Evolutionary conservation across 2,888 invertebrate species (phyloP).

Genomic region (Caenorhabditis japonica): DNA sequence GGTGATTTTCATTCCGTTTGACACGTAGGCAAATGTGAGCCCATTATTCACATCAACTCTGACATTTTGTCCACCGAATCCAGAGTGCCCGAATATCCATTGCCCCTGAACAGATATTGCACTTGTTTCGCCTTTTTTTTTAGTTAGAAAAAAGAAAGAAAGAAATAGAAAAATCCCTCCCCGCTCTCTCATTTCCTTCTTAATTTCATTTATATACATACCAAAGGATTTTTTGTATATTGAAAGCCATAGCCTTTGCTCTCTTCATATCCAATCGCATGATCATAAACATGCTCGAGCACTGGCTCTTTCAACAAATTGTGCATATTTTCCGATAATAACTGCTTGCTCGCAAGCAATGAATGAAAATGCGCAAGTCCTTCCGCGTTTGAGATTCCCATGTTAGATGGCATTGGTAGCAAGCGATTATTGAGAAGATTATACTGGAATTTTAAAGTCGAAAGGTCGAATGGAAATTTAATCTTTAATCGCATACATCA

Average conservation of each 20-base stretch:
- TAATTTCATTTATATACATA: conserved; percentile 6
- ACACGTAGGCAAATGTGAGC: conserved; percentile 63
- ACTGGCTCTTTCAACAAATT: conserved; percentile 54
- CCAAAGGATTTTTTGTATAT: conserved; percentile 62
- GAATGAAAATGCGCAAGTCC: conserved; percentile 63
- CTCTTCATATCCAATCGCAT: conserved; percentile 65
- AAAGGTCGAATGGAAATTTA: too few species aligned
- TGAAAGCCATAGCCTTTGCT: conserved; percentile 68
- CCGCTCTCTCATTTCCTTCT: background rate
- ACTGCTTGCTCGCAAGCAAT: conserved; percentile 44
- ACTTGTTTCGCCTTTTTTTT: background rate
- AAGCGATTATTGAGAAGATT: conserved; percentile 63
- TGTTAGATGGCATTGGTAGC: conserved; percentile 68
- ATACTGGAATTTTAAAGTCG: conserved; percentile 59
- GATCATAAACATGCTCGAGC: conserved; percentile 60
- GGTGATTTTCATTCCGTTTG: conserved; percentile 67
- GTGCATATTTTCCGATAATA: conserved; percentile 38
- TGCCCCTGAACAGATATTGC: conserved; percentile 53
- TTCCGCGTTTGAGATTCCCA: conserved; percentile 65
- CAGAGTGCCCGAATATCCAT: conserved; percentile 70
- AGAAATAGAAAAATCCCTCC: too few species aligned
- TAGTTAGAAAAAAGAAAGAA: too few species aligned
- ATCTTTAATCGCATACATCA: too few species aligned
- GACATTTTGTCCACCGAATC: conserved; percentile 69
- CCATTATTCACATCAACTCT: conserved; percentile 60